These are phyloP conservation scores for Lucifuga dentata DNA, from an alignment of 2,113 vertebrate genomes.

Conservation along the genomic window DNA sequence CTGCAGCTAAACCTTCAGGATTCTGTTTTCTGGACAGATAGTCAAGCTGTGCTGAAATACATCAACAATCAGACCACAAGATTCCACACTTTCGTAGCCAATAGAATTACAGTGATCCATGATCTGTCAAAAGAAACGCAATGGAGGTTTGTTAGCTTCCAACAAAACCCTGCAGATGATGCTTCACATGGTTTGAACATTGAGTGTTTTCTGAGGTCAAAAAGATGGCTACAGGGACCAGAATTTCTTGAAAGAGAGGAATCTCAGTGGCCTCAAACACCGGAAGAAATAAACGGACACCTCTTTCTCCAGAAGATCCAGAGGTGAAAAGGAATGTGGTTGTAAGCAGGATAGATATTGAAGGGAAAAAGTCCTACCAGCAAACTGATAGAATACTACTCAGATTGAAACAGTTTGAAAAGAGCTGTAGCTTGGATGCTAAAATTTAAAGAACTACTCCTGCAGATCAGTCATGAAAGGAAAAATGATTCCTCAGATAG, in stretches of 20 bases:
- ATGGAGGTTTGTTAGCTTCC: neutral
- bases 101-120: neutral
- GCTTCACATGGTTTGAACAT: neutral
- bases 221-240: neutral
- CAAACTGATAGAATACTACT: neutral
- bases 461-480: neutral
- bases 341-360: too few relatives aligned
- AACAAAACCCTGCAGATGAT: neutral
- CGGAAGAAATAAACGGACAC: too few relatives aligned
- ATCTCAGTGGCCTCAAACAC: neutral
- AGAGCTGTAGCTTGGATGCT: neutral
- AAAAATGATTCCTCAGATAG: too few relatives aligned
- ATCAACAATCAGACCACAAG: neutral
- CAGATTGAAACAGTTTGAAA: neutral
- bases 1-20: neutral
- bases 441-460: neutral
- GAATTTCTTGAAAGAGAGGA: neutral
- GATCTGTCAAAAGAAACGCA: neutral
- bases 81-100: constrained; percentile 3
- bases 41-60: neutral
- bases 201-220: neutral
- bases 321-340: too few relatives aligned
- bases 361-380: neutral
- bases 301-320: too few relatives aligned
- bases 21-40: too few relatives aligned